Percentiles rank a stretch among this genome's conserved stretches.
Evolutionary conservation across 2,888 invertebrate genomes (phyloP).

Genomic region (Yponomeuta evonymella): DNA sequence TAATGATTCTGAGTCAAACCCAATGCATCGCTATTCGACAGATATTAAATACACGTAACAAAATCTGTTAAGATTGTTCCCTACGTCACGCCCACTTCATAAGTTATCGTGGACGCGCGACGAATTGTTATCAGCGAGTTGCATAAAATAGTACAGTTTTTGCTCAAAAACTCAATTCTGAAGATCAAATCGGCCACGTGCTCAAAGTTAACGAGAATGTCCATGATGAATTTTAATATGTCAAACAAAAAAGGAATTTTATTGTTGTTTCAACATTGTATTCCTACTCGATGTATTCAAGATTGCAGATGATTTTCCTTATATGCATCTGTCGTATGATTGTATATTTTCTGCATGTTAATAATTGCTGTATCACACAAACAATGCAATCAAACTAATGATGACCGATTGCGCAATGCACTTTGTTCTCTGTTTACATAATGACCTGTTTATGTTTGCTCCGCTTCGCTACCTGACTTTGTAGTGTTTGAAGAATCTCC

Average conservation of each 20-base stretch:
- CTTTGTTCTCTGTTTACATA: slow-evolving; percentile 6
- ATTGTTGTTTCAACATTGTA: not conserved
- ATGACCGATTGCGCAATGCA: slow-evolving; percentile 55
- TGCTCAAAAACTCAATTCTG: not conserved
- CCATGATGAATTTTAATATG: not conserved
- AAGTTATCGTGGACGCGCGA: not conserved
- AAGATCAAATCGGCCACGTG: not conserved
- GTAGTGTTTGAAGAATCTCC: not conserved
- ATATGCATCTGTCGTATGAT: slow-evolving; percentile 10
- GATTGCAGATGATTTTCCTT: slow-evolving; percentile 8
- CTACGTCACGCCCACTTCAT: not conserved
- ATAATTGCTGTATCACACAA: slow-evolving; percentile 31
- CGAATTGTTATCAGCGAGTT: not conserved
- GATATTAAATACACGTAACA: too few relatives aligned
- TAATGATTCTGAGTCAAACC: slow-evolving; percentile 49
- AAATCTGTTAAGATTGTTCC: too few relatives aligned
- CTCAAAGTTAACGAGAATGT: not conserved
- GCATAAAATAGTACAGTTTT: not conserved
- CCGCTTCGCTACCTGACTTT: not conserved
- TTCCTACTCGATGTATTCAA: not conserved
- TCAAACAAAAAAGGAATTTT: not conserved
- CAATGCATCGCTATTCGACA: not conserved
- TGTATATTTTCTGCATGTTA: slow-evolving; percentile 28
- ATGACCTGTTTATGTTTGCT: not conserved
- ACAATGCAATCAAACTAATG: slow-evolving; percentile 41